Conservation (phyloP, 1,140 invertebrate genomes). For the Bombus waltoni region DNA sequence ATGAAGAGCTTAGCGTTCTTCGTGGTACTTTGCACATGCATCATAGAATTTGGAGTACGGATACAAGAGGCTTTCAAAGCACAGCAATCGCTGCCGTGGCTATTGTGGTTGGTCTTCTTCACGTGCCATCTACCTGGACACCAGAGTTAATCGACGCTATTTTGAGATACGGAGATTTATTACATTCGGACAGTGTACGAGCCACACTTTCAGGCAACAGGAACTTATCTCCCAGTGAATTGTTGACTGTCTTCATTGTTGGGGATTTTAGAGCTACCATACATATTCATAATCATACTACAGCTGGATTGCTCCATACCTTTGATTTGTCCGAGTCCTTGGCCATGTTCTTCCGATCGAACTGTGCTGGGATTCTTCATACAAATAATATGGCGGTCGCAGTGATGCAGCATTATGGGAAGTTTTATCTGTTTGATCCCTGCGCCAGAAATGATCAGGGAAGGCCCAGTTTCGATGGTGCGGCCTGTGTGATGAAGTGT, state of each 20-base stretch:
- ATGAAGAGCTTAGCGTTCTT: conserved; percentile 68
- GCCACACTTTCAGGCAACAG: conserved; percentile 58
- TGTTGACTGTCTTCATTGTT: conserved; percentile 71
- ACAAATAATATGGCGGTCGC: conserved; percentile 67
- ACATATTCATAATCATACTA: conserved; percentile 64
- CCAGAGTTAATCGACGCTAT: conserved; percentile 68
- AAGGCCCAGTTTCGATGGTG: conserved; percentile 51
- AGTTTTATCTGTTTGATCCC: conserved; percentile 76
- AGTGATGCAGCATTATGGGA: conserved; percentile 74
- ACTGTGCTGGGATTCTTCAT: conserved; percentile 66
- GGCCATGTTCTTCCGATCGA: conserved; percentile 63
- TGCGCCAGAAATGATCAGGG: conserved; percentile 64
- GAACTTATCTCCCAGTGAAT: conserved; percentile 70
- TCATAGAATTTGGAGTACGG: conserved; percentile 50
- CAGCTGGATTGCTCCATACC: conserved; percentile 71
- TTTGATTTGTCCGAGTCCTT: conserved; percentile 57
- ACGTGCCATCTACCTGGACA: conserved; percentile 76
- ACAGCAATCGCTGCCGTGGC: conserved; percentile 74
- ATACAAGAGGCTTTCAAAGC: conserved; percentile 71
- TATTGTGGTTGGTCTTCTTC: conserved; percentile 68
- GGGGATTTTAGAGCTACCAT: conserved; percentile 70
- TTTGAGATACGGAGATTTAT: conserved; percentile 68
- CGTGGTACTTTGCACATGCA: conserved; percentile 66
- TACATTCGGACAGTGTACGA: conserved; percentile 69
- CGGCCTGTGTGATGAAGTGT: conserved; percentile 73